Evolutionary conservation across 2,888 invertebrate genomes (phyloP).

Genomic region (Standfussiana lucernea): DNA sequence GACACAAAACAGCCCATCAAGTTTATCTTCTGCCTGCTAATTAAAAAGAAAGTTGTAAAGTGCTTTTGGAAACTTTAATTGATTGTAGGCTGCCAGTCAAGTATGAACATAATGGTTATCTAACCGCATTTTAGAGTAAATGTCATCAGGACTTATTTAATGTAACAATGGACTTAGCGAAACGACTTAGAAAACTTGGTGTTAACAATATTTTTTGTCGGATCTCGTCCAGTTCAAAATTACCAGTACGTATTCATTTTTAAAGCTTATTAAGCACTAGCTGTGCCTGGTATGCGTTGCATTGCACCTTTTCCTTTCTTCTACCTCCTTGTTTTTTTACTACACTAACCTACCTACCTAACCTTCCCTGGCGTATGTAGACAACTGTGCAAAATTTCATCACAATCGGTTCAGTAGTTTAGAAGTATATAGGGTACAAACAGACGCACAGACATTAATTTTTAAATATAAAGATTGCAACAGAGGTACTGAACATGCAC

Average conservation of each 20-base stretch:
- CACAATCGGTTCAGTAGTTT: too few relatives aligned
- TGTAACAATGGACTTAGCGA: too few relatives aligned
- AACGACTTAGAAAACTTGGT: not conserved
- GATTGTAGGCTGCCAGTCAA: slow-evolving; percentile 28
- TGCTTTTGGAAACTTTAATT: slow-evolving; percentile 25
- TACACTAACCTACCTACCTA: too few relatives aligned
- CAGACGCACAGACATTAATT: too few relatives aligned
- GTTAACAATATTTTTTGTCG: not conserved
- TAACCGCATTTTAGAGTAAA: slow-evolving; percentile 15
- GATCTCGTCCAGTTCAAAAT: not conserved
- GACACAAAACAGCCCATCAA: not conserved
- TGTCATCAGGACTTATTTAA: slow-evolving; percentile 8
- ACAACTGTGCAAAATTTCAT: too few relatives aligned
- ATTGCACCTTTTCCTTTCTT: too few relatives aligned
- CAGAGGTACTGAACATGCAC: not conserved
- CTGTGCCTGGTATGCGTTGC: too few relatives aligned
- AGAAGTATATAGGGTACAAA: too few relatives aligned
- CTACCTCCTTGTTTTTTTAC: too few relatives aligned
- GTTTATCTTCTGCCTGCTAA: slow-evolving; percentile 12
- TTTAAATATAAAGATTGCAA: too few relatives aligned
- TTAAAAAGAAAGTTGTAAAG: slow-evolving; percentile 48
- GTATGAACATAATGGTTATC: slow-evolving; percentile 29
- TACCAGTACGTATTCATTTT: not conserved
- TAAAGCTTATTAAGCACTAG: too few relatives aligned
- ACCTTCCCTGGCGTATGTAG: too few relatives aligned